These are phyloP conservation scores for Solea solea DNA, from an alignment of 2,113 vertebrate species.

Conservation along the genomic window DNA sequence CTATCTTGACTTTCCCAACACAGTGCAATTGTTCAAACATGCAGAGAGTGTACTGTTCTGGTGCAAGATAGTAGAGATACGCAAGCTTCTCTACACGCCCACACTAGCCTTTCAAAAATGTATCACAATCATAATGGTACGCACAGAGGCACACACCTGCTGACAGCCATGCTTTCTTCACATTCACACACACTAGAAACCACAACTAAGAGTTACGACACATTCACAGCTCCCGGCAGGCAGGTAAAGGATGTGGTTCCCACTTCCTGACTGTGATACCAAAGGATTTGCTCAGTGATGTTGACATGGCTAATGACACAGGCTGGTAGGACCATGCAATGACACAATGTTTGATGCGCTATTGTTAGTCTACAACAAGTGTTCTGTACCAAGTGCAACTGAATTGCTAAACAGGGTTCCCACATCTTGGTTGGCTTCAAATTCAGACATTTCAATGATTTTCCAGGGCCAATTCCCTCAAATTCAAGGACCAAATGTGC, in stretches of 20 bases:
- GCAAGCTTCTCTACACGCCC: slow-evolving; percentile 54
- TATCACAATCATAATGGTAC: slow-evolving; percentile 7
- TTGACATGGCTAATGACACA: not conserved
- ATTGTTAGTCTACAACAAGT: no score
- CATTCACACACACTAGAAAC: slow-evolving; percentile 20
- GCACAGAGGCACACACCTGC: not conserved
- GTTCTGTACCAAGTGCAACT: no score
- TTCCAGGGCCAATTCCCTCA: no score
- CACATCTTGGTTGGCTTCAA: no score
- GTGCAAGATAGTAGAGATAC: slow-evolving; percentile 20
- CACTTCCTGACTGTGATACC: not conserved
- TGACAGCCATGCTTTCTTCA: slow-evolving; percentile 24
- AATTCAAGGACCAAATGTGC: no score
- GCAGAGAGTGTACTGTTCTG: slow-evolving; percentile 20
- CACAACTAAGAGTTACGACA: slow-evolving; percentile 8
- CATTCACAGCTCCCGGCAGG: not conserved
- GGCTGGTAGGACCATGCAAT: not conserved
- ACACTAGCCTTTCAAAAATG: slow-evolving; percentile 53
- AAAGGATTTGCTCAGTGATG: not conserved
- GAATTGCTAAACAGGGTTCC: no score
- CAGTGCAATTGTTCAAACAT: slow-evolving; percentile 45
- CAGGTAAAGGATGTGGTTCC: slow-evolving; percentile 13
- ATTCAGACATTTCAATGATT: no score
- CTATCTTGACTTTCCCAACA: slow-evolving; percentile 13
- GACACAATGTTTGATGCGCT: no score